These are phyloP conservation scores for Helleia helle DNA, from an alignment of 2,888 invertebrate genomes.

Conservation along the genomic window DNA sequence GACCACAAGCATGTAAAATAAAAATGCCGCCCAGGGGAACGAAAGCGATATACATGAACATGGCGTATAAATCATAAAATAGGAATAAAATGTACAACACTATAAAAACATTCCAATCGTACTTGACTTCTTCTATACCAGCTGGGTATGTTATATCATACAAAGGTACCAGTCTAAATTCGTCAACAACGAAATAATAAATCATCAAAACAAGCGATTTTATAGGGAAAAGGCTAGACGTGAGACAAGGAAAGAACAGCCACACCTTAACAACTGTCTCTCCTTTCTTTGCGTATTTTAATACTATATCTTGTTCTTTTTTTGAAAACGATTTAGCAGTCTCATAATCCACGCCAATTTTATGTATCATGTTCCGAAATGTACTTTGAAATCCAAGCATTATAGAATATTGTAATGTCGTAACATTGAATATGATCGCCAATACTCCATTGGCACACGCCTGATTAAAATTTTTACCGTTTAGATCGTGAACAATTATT, in stretches of 20 bases:
- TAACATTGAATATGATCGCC: constrained; percentile 17
- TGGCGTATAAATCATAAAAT: constrained; percentile 20
- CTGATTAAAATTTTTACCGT: constrained; percentile 18
- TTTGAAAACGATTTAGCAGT: constrained; percentile 15
- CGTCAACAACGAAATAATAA: constrained; percentile 23
- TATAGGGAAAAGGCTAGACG: constrained; percentile 16
- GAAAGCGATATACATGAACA: constrained; percentile 28
- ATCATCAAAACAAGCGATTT: constrained; percentile 24
- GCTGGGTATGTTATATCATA: constrained; percentile 30
- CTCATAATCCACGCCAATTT: constrained; percentile 31
- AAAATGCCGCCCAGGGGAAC: constrained; percentile 40
- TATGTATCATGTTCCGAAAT: constrained; percentile 24
- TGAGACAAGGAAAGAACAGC: constrained; percentile 16
- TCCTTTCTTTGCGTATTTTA: constrained; percentile 25
- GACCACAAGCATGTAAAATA: constrained; percentile 40
- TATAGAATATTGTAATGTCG: constrained; percentile 21
- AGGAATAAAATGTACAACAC: constrained; percentile 14
- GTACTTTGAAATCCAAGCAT: constrained; percentile 24
- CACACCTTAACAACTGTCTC: constrained; percentile 29
- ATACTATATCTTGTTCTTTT: constrained; percentile 26
- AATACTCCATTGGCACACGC: constrained; percentile 24
- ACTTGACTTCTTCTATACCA: constrained; percentile 26
- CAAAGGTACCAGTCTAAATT: constrained; percentile 25
- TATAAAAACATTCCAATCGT: constrained; percentile 21
- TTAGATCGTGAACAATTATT: constrained; percentile 20